Evolutionary conservation across 1,140 invertebrate genomes (phyloP), one percentile per base, ranked within the genome.

Genomic region (Conopomorpha cramerella): DNA sequence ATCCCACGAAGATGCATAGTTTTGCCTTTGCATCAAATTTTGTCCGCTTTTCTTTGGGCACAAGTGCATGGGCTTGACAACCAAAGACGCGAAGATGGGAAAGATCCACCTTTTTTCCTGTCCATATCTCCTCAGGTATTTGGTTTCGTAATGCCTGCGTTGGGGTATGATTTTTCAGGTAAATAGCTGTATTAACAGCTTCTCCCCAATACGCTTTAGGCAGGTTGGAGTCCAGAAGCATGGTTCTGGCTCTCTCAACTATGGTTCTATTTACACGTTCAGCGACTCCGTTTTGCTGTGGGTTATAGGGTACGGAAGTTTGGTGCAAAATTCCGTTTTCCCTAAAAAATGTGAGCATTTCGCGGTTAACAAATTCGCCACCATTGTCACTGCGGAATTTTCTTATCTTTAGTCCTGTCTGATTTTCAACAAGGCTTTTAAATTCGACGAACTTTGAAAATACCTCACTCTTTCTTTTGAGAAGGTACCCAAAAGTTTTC

Each of bases 51-150:
- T 47, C 13, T 30, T 39, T 34, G 13, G 38, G 49, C 7, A 50
- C 33, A 15, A 43, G 36, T 19, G 33, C 32, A 33, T 37, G 49
- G 6, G 32, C 53, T 27, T 34, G 34, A 18, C 40, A 51, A 11
- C 62, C 61, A 45, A 67, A 61, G 14, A 67, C 38, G n/a, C 37
- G 16, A 3, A 66, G 16, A 36, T 67, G 38, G 13, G 28, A 41
- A 7, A 59, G 27, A 34, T 59, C 30, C 12, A 36, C 33, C 14
- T 59, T 68, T 16, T 36, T 26, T 10, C 51, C 46, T 29, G 32
- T 48, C 62, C 71, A 76, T 6, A 52, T n/a, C 45, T 77, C 58
- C 36, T 58, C 47, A 2, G 66, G 58, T 3, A 63, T 70, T 30
- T 32, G 44, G 4, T 18, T 10, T 8, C n/a, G 13, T 17, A 41